phyloP scores from a whole-genome alignment of 2,888 invertebrate species.

The Heliconius sara region DNA sequence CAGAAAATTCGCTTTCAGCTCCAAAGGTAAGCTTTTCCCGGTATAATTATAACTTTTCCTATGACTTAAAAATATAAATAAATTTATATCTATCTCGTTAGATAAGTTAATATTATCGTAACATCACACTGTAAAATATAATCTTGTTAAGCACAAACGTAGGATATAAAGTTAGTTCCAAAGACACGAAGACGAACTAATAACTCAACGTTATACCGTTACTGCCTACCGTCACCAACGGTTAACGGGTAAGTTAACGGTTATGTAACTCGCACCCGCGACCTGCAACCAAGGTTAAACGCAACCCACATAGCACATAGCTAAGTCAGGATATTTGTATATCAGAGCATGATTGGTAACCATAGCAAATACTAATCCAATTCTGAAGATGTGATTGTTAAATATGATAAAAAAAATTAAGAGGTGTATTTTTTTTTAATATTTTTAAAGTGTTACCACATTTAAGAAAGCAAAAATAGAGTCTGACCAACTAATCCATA shows the following conservation, averaged over 20 bases:
- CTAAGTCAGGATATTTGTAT: slow-evolving; percentile 33
- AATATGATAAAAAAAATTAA: background rate
- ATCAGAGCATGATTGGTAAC: slow-evolving; percentile 30
- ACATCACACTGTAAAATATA: background rate
- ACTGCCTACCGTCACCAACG: slow-evolving; percentile 55
- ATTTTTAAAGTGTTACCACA: too few relatives aligned
- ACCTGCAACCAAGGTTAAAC: slow-evolving; percentile 47
- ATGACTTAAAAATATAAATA: too few relatives aligned
- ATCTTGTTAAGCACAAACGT: background rate
- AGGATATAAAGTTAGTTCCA: background rate
- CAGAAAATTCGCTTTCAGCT: too few relatives aligned
- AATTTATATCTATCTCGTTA: background rate
- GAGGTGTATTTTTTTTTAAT: too few relatives aligned
- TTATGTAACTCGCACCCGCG: slow-evolving; percentile 54
- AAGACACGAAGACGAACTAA: slow-evolving; percentile 35
- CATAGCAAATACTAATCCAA: background rate
- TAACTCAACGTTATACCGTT: slow-evolving; percentile 47
- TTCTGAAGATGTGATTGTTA: background rate
- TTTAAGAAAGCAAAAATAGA: too few relatives aligned
- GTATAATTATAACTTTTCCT: background rate
- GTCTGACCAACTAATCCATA: too few relatives aligned
- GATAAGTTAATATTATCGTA: background rate
- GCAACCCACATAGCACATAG: slow-evolving; percentile 40
- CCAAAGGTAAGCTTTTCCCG: too few relatives aligned
- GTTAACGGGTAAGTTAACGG: slow-evolving; percentile 59